Evolutionary conservation across 1,140 invertebrate genomes (phyloP).

Genomic region (Olivierus martensii): DNA sequence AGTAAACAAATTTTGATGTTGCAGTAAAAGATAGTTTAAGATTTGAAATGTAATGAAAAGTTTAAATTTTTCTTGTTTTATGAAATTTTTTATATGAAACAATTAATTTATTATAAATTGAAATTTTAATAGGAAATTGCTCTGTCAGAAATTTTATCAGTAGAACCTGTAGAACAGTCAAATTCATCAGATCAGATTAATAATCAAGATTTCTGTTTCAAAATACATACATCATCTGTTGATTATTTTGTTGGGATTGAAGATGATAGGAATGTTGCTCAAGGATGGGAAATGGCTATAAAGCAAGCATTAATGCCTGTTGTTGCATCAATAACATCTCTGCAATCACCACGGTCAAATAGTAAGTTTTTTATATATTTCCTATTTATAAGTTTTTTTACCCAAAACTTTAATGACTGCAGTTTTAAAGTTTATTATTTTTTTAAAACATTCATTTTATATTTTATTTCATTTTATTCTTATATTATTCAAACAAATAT

Average conservation of each 20-base stretch:
- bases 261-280: conserved; percentile 65
- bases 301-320: conserved; percentile 89
- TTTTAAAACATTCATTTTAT: not conserved
- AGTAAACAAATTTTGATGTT: too few relatives aligned
- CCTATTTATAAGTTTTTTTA: too few relatives aligned
- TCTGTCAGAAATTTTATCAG: conserved; percentile 66
- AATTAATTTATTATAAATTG: too few relatives aligned
- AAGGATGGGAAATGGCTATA: conserved; percentile 86
- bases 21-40: too few relatives aligned
- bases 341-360: not conserved
- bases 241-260: conserved; percentile 83
- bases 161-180: conserved; percentile 42
- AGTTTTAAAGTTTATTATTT: too few relatives aligned
- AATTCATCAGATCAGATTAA: conserved; percentile 18
- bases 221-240: conserved; percentile 65
- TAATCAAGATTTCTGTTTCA: conserved; percentile 64
- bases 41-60: too few relatives aligned
- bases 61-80: too few relatives aligned
- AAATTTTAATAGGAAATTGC: conserved; percentile 54
- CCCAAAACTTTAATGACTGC: too few relatives aligned
- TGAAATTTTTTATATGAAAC: too few relatives aligned
- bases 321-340: conserved; percentile 4
- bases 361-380: not conserved
- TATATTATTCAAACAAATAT: too few relatives aligned
- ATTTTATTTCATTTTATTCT: not conserved